phyloP scores from a whole-genome alignment of 2,888 invertebrate species.

The Eupithecia centaureata region DNA sequence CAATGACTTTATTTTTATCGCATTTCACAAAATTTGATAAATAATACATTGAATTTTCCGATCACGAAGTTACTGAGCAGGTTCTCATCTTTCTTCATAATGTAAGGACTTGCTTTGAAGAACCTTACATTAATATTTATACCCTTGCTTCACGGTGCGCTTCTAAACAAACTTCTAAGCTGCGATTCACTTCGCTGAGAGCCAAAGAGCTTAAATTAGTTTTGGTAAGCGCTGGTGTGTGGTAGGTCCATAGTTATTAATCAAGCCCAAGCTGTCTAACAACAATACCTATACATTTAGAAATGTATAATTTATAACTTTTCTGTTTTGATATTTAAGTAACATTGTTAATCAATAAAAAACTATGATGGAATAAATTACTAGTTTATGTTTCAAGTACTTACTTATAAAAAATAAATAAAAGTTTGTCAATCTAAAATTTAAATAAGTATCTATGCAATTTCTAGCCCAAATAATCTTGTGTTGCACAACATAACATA shows the following conservation, averaged over 20 bases:
- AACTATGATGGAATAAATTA: no score
- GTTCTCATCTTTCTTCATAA: conserved; percentile 9
- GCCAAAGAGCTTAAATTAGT: background rate
- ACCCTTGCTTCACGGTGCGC: background rate
- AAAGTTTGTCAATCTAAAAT: no score
- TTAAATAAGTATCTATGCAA: no score
- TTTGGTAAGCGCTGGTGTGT: background rate
- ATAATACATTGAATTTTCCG: background rate
- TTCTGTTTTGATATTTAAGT: no score
- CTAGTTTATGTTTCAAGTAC: no score
- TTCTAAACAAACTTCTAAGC: background rate
- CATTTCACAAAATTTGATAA: background rate
- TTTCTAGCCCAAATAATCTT: no score
- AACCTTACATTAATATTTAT: conserved; percentile 2
- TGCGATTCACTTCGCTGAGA: background rate
- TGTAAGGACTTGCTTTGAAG: background rate
- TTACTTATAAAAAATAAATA: no score
- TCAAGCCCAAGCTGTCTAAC: background rate
- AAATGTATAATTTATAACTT: no score
- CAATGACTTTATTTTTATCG: background rate
- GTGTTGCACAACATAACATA: no score
- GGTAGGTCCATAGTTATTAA: background rate
- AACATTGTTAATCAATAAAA: no score
- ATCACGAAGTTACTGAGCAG: conserved; percentile 5
- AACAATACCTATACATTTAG: no score